A percentile compares a stretch with the other conserved stretches of the same genome.
phyloP scores from a whole-genome alignment of 2,888 invertebrate species.

The Agrochola macilenta region DNA sequence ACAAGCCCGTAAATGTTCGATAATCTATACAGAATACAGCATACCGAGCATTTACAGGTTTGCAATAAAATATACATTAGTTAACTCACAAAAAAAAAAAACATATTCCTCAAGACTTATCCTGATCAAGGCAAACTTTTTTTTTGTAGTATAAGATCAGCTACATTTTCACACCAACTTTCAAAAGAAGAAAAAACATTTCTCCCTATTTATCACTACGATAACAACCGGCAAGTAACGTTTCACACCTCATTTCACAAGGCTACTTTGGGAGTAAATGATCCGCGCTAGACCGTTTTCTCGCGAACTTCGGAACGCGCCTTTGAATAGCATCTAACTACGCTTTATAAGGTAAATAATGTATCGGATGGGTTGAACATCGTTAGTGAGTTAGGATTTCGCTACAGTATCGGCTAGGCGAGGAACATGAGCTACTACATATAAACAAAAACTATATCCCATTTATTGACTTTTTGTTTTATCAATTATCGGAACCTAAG shows the following conservation, averaged over 20 bases:
- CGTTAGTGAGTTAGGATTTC: slow-evolving; percentile 54
- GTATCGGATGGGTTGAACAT: slow-evolving; percentile 56
- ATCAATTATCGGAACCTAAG: too few relatives aligned
- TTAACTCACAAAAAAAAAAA: neutral
- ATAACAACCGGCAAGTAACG: slow-evolving; percentile 39
- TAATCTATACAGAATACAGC: too few relatives aligned
- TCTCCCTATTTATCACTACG: slow-evolving; percentile 18
- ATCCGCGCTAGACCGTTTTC: slow-evolving; percentile 33
- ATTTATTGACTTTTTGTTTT: neutral
- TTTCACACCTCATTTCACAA: slow-evolving; percentile 50
- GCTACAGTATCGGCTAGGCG: slow-evolving; percentile 29
- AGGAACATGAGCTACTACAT: neutral
- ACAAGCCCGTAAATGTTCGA: too few relatives aligned
- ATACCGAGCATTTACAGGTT: too few relatives aligned
- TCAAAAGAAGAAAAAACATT: slow-evolving; percentile 12
- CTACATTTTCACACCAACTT: neutral
- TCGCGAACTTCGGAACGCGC: slow-evolving; percentile 53
- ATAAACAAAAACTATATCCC: neutral
- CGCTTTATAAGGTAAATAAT: slow-evolving; percentile 61
- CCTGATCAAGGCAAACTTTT: neutral
- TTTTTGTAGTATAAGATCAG: neutral
- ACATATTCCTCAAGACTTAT: neutral
- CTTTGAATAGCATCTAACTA: slow-evolving; percentile 50
- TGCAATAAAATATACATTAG: neutral
- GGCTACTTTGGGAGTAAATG: slow-evolving; percentile 45